Percentiles rank a stretch among this genome's conserved stretches.
phyloP scores from a whole-genome alignment of 1,140 invertebrate species.

The Papilio polytes region DNA sequence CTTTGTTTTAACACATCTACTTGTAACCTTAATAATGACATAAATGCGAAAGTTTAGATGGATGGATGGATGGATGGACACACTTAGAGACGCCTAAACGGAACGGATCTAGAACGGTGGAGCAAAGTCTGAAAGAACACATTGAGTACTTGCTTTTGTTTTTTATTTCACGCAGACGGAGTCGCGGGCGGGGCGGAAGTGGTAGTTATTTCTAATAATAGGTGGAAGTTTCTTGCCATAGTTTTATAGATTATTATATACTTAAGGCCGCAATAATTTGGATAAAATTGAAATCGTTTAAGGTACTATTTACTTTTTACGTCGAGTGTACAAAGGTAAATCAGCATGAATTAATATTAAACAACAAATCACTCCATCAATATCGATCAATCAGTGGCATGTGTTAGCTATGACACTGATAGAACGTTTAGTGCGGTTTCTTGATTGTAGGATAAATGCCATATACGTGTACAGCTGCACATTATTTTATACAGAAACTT shows the following conservation, averaged over 20 bases:
- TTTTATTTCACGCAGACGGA: too few species aligned
- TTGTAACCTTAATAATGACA: background rate
- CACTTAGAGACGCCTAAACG: background rate
- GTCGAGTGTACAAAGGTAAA: background rate
- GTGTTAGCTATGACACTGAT: background rate
- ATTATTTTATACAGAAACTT: too few species aligned
- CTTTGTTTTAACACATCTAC: background rate
- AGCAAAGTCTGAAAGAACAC: too few species aligned
- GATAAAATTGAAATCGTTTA: background rate
- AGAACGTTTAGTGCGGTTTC: background rate
- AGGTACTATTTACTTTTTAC: background rate
- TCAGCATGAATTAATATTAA: background rate
- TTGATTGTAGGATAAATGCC: conserved; percentile 2
- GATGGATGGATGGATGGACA: background rate
- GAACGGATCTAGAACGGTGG: background rate
- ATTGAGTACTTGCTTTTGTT: too few species aligned
- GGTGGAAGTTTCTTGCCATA: too few species aligned
- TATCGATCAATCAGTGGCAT: conserved; percentile 5
- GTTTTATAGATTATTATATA: too few species aligned
- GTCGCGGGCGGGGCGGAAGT: too few species aligned
- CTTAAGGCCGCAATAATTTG: background rate
- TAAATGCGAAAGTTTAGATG: background rate
- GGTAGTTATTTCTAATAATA: too few species aligned
- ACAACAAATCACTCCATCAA: background rate
- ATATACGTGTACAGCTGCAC: background rate